phyloP scores from a whole-genome alignment of 2,797 vertebrate species.

The Orestias chungarensis region DNA sequence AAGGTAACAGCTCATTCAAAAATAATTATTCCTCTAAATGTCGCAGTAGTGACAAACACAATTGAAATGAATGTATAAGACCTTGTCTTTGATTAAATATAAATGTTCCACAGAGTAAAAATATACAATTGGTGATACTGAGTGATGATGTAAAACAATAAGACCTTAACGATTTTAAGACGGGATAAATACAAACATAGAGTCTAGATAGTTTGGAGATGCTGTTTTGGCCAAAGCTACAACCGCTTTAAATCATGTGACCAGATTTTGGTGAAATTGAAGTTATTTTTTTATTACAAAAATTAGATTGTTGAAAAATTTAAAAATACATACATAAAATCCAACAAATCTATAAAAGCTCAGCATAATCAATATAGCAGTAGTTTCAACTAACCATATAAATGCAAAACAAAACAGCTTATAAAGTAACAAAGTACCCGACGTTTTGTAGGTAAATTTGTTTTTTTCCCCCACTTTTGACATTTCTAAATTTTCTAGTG shows the following conservation, averaged over 20 bases:
- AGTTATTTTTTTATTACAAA: background rate
- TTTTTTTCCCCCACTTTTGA: too few relatives aligned
- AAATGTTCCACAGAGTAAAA: slow-evolving; percentile 42
- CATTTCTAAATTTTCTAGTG: too few relatives aligned
- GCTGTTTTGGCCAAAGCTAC: background rate
- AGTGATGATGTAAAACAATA: slow-evolving; percentile 40
- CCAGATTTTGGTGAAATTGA: background rate
- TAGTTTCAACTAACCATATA: too few relatives aligned
- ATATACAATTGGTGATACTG: background rate
- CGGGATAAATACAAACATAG: background rate
- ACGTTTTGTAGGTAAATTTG: too few relatives aligned
- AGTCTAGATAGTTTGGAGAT: background rate
- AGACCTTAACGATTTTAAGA: slow-evolving; percentile 24
- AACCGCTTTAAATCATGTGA: background rate
- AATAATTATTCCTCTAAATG: slow-evolving; percentile 68
- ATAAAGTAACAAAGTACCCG: too few relatives aligned
- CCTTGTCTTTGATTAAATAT: slow-evolving; percentile 48
- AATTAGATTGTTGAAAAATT: background rate
- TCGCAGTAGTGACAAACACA: slow-evolving; percentile 47
- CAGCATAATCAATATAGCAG: background rate
- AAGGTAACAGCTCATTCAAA: slow-evolving; percentile 44
- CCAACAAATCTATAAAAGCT: background rate
- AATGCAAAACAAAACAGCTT: too few relatives aligned
- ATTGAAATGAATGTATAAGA: slow-evolving; percentile 48
- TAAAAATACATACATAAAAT: too few relatives aligned